phyloP scores from a whole-genome alignment of 2,888 invertebrate species.

The Callosobruchus maculatus region DNA sequence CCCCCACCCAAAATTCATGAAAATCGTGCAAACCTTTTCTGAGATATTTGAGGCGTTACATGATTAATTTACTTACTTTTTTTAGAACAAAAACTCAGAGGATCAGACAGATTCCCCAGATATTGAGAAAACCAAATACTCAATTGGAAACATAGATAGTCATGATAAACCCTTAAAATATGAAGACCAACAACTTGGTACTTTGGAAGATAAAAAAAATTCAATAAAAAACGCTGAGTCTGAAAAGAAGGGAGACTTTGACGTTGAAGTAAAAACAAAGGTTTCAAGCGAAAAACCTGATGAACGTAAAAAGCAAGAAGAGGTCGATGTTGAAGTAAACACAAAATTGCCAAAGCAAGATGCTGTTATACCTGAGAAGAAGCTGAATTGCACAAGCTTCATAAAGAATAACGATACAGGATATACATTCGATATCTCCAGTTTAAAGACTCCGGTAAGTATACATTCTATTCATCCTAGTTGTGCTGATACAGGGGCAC shows the following conservation, averaged over 20 bases:
- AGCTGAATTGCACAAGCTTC: neutral
- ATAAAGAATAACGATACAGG: neutral
- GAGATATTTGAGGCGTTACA: neutral
- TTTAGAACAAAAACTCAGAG: neutral
- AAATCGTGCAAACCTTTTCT: too few relatives aligned
- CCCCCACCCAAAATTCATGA: too few relatives aligned
- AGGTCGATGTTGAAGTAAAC: too few relatives aligned
- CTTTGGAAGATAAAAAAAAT: too few relatives aligned
- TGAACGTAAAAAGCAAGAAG: too few relatives aligned
- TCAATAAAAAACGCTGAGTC: too few relatives aligned
- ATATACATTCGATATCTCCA: neutral
- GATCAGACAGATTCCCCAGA: neutral
- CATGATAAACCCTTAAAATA: neutral
- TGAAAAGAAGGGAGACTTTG: too few relatives aligned
- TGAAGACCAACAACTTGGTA: too few relatives aligned
- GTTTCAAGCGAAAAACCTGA: too few relatives aligned
- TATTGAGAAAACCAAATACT: neutral
- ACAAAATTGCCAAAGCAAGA: too few relatives aligned
- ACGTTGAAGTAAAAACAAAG: neutral
- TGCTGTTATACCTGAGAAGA: too few relatives aligned
- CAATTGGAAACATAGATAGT: neutral
- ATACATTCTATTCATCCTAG: neutral
- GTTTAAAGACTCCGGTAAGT: neutral
- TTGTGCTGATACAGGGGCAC: too few relatives aligned
- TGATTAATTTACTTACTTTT: neutral